Conservation (phyloP, 2,797 vertebrate genomes). For the Pampus argenteus region DNA sequence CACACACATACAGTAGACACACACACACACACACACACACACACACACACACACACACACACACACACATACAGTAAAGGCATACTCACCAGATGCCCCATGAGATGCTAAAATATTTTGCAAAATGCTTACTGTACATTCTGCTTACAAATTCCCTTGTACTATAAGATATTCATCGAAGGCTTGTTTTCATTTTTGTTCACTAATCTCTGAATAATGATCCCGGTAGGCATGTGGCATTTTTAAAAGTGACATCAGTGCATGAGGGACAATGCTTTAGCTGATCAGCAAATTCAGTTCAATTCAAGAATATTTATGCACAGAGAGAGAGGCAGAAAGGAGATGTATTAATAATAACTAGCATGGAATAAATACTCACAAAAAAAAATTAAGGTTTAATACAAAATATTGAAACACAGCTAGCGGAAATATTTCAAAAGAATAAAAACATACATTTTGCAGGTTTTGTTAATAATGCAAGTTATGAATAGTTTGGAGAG, state of each 20-base stretch:
- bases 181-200: slow-evolving; percentile 77
- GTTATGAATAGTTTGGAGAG: slow-evolving; percentile 3
- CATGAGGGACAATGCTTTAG: slow-evolving; percentile 66
- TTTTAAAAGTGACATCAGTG: slow-evolving; percentile 69
- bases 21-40: slow-evolving; percentile 28
- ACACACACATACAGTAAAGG: slow-evolving; percentile 44
- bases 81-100: slow-evolving; percentile 72
- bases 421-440: slow-evolving; percentile 23
- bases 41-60: slow-evolving; percentile 42
- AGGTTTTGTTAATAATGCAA: slow-evolving; percentile 21
- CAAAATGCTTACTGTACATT: slow-evolving; percentile 77
- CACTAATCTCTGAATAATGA: slow-evolving; percentile 75
- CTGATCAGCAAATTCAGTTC: slow-evolving; percentile 55
- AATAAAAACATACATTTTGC: slow-evolving; percentile 29
- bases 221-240: slow-evolving; percentile 51
- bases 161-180: slow-evolving; percentile 63
- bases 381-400: slow-evolving; percentile 18
- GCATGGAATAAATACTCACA: slow-evolving; percentile 22
- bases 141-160: slow-evolving; percentile 75
- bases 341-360: slow-evolving; percentile 46
- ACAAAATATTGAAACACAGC: slow-evolving; percentile 5
- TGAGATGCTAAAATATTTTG: slow-evolving; percentile 76
- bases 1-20: slow-evolving; percentile 1
- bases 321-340: slow-evolving; percentile 23
- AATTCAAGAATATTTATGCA: slow-evolving; percentile 48